These are phyloP conservation scores for Eupeodes luniger DNA, from an alignment of 2,888 invertebrate genomes.

Conservation along the genomic window DNA sequence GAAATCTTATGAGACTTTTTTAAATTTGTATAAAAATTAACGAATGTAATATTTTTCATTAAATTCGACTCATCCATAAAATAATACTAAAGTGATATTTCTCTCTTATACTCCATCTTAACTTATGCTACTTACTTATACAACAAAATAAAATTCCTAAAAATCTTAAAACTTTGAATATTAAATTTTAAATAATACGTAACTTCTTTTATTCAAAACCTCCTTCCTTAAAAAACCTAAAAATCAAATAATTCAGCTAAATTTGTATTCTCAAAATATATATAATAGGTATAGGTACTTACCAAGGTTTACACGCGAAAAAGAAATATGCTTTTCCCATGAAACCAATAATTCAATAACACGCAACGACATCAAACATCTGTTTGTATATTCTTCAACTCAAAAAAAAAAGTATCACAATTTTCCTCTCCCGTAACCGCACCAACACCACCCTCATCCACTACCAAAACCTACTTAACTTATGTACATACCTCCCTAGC, in stretches of 20 bases:
- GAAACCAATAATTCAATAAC: conserved; percentile 67
- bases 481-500: too few relatives aligned
- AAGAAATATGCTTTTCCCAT: conserved; percentile 38
- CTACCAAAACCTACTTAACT: too few relatives aligned
- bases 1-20: too few relatives aligned
- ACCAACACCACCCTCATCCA: too few relatives aligned
- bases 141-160: background rate
- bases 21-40: too few relatives aligned
- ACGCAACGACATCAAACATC: conserved; percentile 32
- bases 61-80: too few relatives aligned
- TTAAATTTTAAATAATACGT: background rate
- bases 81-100: background rate
- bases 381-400: conserved; percentile 35
- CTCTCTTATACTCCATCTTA: background rate
- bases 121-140: background rate
- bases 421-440: background rate
- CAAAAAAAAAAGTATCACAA: conserved; percentile 13
- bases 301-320: background rate
- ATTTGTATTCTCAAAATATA: background rate
- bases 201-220: background rate
- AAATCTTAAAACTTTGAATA: conserved; percentile 16
- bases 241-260: background rate
- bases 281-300: background rate
- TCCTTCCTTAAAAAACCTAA: background rate
- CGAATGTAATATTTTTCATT: too few relatives aligned